These are phyloP conservation scores for Salminus brasiliensis DNA, from an alignment of 2,113 vertebrate species.

Conservation along the genomic window DNA sequence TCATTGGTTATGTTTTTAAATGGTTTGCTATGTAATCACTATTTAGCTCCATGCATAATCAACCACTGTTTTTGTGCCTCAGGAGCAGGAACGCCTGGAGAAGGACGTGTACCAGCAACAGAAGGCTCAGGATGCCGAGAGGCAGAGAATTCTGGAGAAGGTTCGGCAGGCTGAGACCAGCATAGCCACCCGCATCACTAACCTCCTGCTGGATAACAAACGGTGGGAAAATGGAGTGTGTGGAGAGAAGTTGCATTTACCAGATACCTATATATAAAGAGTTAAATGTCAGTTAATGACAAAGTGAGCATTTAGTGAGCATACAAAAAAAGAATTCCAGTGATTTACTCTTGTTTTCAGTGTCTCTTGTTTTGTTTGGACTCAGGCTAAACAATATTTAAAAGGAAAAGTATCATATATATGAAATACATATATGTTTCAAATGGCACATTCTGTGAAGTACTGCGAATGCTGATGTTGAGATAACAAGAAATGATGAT, in stretches of 20 bases:
- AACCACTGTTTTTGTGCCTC: not conserved
- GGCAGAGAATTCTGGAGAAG: slow-evolving; percentile 81
- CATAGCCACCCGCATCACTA: slow-evolving; percentile 79
- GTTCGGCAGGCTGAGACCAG: slow-evolving; percentile 80
- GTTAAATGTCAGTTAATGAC: no score
- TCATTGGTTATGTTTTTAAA: not conserved
- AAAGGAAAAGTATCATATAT: no score
- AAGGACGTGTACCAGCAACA: slow-evolving; percentile 83
- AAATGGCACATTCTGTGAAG: no score
- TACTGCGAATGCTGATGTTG: no score
- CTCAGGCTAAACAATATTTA: no score
- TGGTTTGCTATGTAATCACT: not conserved
- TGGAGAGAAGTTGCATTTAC: not conserved
- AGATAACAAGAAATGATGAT: no score
- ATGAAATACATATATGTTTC: no score
- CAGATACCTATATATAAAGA: no score
- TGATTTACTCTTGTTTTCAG: no score
- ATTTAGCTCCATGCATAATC: not conserved
- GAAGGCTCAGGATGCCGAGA: slow-evolving; percentile 80
- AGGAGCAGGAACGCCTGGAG: slow-evolving; percentile 88
- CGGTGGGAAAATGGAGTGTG: slow-evolving; percentile 71
- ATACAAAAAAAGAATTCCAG: no score
- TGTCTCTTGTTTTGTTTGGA: no score
- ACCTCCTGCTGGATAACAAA: slow-evolving; percentile 84
- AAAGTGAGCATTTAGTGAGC: no score